These are phyloP conservation scores for Tichodroma muraria DNA, from an alignment of 2,113 vertebrate genomes.

Conservation along the genomic window DNA sequence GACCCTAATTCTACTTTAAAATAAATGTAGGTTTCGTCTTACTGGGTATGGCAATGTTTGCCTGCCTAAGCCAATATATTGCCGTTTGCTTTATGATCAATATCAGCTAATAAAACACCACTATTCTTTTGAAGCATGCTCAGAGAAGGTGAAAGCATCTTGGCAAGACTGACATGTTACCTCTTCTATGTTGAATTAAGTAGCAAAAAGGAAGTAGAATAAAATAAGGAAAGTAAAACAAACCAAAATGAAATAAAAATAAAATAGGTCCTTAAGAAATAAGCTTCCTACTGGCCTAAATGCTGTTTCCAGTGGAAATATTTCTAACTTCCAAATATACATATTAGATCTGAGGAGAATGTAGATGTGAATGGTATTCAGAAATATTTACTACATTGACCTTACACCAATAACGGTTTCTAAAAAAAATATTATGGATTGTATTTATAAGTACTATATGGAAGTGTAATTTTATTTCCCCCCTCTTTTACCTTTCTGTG, in stretches of 20 bases:
- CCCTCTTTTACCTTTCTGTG: neutral
- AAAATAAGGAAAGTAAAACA: neutral
- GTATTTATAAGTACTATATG: neutral
- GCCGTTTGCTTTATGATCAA: slow-evolving; percentile 1
- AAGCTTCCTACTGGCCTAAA: neutral
- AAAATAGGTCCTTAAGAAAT: neutral
- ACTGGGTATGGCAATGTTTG: neutral
- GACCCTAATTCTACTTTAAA: slow-evolving; percentile 15
- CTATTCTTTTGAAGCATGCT: neutral
- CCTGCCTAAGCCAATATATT: slow-evolving; percentile 19
- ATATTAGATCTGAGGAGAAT: neutral
- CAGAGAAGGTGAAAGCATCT: neutral
- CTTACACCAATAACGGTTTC: neutral
- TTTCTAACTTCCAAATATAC: neutral
- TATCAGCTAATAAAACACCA: neutral
- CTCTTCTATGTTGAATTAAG: neutral
- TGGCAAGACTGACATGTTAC: neutral
- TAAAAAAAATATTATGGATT: neutral
- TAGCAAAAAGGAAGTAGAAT: neutral
- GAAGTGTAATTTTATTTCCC: neutral
- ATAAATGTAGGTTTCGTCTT: neutral
- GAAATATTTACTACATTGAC: neutral
- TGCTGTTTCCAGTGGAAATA: neutral
- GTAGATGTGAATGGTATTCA: neutral
- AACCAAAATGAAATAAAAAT: neutral